Evolutionary conservation across 2,888 invertebrate genomes (phyloP).

Genomic region (Zeuzera pyrina): DNA sequence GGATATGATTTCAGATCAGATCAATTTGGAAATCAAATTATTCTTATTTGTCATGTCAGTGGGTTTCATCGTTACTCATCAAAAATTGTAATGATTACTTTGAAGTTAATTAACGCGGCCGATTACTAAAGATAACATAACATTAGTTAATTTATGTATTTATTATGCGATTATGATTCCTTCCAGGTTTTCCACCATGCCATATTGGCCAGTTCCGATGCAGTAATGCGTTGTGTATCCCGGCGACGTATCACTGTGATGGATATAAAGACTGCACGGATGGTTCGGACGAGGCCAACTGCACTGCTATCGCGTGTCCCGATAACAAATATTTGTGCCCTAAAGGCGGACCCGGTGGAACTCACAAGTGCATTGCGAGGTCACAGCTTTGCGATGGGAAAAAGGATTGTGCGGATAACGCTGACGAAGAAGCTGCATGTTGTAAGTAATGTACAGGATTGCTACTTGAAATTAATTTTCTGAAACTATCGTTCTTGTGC

Average conservation of each 20-base stretch:
- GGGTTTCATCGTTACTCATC: too few species aligned
- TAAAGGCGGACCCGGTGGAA: slow-evolving; percentile 77
- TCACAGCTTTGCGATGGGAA: slow-evolving; percentile 93
- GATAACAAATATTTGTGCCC: slow-evolving; percentile 94
- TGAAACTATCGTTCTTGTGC: too few species aligned
- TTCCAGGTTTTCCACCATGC: slow-evolving; percentile 89
- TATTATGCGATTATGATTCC: too few species aligned
- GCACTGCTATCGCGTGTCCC: slow-evolving; percentile 89
- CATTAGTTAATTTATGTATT: too few species aligned
- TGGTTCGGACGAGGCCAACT: slow-evolving; percentile 90
- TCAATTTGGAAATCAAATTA: too few species aligned
- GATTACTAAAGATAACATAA: too few species aligned
- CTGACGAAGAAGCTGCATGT: slow-evolving; percentile 91
- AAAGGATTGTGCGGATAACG: slow-evolving; percentile 91
- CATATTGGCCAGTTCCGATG: slow-evolving; percentile 94
- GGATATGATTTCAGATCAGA: too few species aligned
- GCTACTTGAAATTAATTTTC: too few species aligned
- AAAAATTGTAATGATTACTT: too few species aligned
- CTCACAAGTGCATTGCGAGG: slow-evolving; percentile 90
- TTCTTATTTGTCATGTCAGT: too few species aligned
- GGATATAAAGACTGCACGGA: slow-evolving; percentile 94
- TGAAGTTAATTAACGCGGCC: too few species aligned
- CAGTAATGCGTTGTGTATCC: slow-evolving; percentile 94
- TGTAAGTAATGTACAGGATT: slow-evolving; percentile 75
- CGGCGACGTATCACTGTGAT: slow-evolving; percentile 87